Evolutionary conservation across 2,797 vertebrate genomes (phyloP).

Genomic region (Pipistrellus kuhlii): DNA sequence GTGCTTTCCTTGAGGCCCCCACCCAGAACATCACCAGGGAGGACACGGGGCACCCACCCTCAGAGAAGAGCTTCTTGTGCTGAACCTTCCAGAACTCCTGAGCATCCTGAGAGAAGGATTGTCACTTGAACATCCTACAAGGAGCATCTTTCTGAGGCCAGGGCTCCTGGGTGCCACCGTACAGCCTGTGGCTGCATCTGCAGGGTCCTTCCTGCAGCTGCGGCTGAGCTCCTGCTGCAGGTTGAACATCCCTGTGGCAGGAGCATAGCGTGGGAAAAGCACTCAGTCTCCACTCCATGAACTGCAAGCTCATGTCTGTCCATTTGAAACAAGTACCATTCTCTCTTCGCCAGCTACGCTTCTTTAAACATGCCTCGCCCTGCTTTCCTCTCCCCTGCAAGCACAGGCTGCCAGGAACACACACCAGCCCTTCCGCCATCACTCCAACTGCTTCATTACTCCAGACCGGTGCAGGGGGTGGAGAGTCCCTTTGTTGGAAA

Average conservation of each 20-base stretch:
- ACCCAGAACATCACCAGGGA: background rate
- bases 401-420: background rate
- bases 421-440: background rate
- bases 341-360: background rate
- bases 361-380: background rate
- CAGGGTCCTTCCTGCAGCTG: too few species aligned
- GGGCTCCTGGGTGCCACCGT: background rate
- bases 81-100: background rate
- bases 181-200: background rate
- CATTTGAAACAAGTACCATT: background rate
- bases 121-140: background rate
- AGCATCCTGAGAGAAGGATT: background rate
- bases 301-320: background rate
- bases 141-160: rapidly evolving
- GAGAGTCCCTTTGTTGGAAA: background rate
- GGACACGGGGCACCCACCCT: background rate
- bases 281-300: background rate
- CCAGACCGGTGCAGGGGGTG: rapidly evolving
- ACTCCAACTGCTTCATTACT: background rate
- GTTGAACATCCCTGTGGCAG: rapidly evolving
- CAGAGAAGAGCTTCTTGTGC: background rate
- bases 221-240: background rate
- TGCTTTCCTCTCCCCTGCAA: background rate
- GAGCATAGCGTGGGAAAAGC: background rate
- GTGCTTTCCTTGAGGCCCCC: too few species aligned